Evolutionary conservation across 2,888 invertebrate genomes (phyloP).

Genomic region (Diloba caeruleocephala): DNA sequence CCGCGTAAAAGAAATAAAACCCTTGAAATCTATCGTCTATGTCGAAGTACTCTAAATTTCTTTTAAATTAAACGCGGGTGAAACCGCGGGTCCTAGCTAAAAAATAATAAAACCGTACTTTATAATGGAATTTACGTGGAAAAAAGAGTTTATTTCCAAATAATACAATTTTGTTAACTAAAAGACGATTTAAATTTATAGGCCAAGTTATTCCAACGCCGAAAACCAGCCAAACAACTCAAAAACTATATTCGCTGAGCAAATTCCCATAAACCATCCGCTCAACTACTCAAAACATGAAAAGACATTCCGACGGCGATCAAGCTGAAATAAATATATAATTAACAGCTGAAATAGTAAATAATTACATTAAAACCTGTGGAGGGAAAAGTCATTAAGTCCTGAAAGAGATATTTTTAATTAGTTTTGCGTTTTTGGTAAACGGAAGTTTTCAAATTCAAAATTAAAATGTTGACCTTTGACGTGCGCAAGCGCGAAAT

Average conservation of each 20-base stretch:
- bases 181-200: too few species aligned
- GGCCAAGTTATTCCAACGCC: neutral
- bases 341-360: slow-evolving; percentile 77
- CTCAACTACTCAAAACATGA: slow-evolving; percentile 49
- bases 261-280: slow-evolving; percentile 41
- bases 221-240: neutral
- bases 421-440: slow-evolving; percentile 41
- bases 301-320: slow-evolving; percentile 31
- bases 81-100: too few species aligned
- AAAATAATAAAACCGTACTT: too few species aligned
- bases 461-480: neutral
- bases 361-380: slow-evolving; percentile 70
- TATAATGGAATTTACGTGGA: too few species aligned
- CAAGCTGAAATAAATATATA: slow-evolving; percentile 65
- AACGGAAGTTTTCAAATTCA: slow-evolving; percentile 26
- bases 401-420: slow-evolving; percentile 46
- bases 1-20: too few species aligned
- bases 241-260: slow-evolving; percentile 37
- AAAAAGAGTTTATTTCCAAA: too few species aligned
- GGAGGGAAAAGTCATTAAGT: slow-evolving; percentile 70
- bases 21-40: too few species aligned
- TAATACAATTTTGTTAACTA: too few species aligned
- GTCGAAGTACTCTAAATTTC: too few species aligned
- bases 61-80: too few species aligned
- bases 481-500: too few species aligned